These are phyloP conservation scores for Strigops habroptila DNA, from an alignment of 2,113 vertebrate species.

Conservation along the genomic window DNA sequence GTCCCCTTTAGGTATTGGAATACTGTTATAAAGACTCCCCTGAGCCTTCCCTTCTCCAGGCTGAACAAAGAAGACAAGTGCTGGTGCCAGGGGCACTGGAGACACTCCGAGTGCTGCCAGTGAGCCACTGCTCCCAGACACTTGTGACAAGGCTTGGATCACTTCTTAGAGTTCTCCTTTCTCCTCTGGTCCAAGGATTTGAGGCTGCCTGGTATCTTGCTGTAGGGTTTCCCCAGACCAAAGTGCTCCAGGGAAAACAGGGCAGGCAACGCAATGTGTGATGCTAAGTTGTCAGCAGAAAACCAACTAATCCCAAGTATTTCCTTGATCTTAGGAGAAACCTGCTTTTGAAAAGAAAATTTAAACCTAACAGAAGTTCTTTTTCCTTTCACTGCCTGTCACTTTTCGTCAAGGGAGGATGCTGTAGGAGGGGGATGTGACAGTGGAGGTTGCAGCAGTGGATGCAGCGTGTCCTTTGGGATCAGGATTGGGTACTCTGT, in stretches of 20 bases:
- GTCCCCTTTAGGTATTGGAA: background rate
- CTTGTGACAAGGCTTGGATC: background rate
- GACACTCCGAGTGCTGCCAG: background rate
- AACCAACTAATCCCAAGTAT: background rate
- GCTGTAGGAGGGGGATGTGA: background rate
- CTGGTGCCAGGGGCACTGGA: background rate
- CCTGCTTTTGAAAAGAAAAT: background rate
- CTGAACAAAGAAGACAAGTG: background rate
- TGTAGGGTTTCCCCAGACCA: background rate
- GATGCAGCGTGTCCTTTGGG: background rate
- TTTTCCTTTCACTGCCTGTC: background rate
- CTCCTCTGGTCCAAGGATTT: background rate
- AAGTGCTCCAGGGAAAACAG: background rate
- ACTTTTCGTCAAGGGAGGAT: background rate
- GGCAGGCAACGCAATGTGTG: background rate
- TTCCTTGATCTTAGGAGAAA: background rate
- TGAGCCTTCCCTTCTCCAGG: background rate
- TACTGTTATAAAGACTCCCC: background rate
- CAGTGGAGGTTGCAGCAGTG: fast-evolving
- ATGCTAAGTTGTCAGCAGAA: background rate
- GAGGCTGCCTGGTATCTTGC: background rate
- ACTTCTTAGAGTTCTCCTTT: background rate
- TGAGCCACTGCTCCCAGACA: background rate
- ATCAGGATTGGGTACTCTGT: fast-evolving
- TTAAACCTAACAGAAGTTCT: background rate